These are phyloP conservation scores for Saimiri boliviensis DNA, from an alignment of 2,113 vertebrate species.

Conservation along the genomic window DNA sequence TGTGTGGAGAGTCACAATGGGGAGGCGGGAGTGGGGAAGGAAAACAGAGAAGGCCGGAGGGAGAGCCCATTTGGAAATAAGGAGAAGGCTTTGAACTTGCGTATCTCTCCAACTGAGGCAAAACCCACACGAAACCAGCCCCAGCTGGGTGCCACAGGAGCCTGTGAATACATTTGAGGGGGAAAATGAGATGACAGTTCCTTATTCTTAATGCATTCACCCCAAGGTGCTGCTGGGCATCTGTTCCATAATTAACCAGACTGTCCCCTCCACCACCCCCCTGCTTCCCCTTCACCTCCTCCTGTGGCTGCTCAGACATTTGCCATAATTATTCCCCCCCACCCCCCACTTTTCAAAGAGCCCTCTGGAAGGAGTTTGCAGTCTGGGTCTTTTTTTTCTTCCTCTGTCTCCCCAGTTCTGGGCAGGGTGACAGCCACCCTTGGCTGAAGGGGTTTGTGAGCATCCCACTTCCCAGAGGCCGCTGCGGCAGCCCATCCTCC, in stretches of 20 bases:
- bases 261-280: not conserved
- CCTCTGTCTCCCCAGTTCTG: not conserved
- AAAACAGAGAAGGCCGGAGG: not conserved
- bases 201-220: conserved; percentile 65
- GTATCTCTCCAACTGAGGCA: conserved; percentile 8
- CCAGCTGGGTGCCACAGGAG: conserved; percentile 48
- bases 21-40: not conserved
- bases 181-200: conserved; percentile 59
- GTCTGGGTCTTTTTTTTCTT: not conserved
- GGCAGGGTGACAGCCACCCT: not conserved
- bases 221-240: conserved; percentile 72
- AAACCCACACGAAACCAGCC: conserved; percentile 36
- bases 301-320: conserved; percentile 14
- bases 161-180: conserved; percentile 60
- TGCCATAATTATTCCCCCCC: conserved; percentile 38
- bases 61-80: conserved; percentile 26
- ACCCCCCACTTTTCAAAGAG: not conserved
- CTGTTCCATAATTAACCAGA: conserved; percentile 75
- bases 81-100: conserved; percentile 65
- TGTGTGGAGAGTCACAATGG: not conserved
- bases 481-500: not conserved
- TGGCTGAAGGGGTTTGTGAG: not conserved
- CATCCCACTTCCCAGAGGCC: not conserved
- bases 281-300: conserved; percentile 12
- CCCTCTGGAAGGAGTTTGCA: not conserved